Evolutionary conservation across 1,140 invertebrate genomes (phyloP), one percentile per base, ranked within the genome.

Genomic region (Drosophila nebulosa): DNA sequence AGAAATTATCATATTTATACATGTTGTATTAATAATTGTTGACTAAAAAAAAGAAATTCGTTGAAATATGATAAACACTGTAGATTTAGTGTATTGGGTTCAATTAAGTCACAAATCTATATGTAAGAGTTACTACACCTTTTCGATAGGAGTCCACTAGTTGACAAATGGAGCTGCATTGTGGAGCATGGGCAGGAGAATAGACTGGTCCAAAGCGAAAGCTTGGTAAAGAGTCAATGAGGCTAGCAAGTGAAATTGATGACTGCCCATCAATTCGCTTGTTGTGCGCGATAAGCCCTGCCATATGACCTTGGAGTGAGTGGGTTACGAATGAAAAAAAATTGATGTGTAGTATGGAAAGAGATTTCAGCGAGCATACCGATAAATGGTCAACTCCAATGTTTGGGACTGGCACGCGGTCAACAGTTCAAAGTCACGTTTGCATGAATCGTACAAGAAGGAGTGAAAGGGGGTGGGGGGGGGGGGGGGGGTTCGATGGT

Each of bases 161-260:
- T 22, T 58, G 62, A 55, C 57, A 59, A 30, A 36, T 46, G 46
- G 46, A 52, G 60, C 42, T 18, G 26, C 52, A 39, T 39, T 12
- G 62, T 50, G n/a, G n/a, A n/a, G n/a, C 46, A 69, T 86, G 88
- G 78, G 88, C 78, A 86, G 78, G 78, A 68, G 56, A 42, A 46
- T 46, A 64, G 62, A 67, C 16, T 50, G 35, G 57, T 35, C 58
- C 21, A 39, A 10, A 46, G 7, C 16, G 7, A 21, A 10, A 46
- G 16, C 39, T 21, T 46, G 14, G 39, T 21, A 3, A 3, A 9
- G 16, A 21, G 39, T 46, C 16, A 46, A 21, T 30, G 24, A 64
- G 78, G 65, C 63, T 78, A 86, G 78, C 83, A 71, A 83, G 79
- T 78, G 72, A 84, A 90, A 90, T 90, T 90, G 88, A 90, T 90